phyloP scores from a whole-genome alignment of 1,140 invertebrate species.

The Hypothenemus hampei region DNA sequence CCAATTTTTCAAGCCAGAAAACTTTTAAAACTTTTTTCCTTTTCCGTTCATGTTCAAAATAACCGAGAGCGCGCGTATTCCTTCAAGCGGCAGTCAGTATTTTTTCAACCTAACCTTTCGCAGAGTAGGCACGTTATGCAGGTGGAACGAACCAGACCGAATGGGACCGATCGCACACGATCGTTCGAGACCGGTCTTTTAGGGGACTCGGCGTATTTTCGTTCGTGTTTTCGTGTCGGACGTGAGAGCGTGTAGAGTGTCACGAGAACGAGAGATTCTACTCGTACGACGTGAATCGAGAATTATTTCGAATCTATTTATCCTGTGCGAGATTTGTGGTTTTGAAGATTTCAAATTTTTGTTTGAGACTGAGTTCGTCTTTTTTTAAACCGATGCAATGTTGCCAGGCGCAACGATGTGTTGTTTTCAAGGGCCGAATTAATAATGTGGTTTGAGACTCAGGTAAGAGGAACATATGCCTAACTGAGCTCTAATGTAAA shows the following conservation, averaged over 20 bases:
- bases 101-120: conserved; percentile 44
- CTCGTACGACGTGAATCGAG: no score
- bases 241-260: no score
- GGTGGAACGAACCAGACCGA: conserved; percentile 42
- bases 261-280: no score
- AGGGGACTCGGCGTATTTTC: conserved; percentile 37
- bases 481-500: not conserved
- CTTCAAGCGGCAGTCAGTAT: not conserved
- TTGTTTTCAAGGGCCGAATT: conserved; percentile 36
- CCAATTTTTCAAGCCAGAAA: conserved; percentile 2
- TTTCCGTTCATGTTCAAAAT: no score
- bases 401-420: conserved; percentile 44
- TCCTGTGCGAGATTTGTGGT: no score
- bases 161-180: conserved; percentile 18
- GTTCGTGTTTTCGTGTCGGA: conserved; percentile 30
- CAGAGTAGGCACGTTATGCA: conserved; percentile 40
- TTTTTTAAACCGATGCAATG: conserved; percentile 39
- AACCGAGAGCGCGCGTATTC: conserved; percentile 9
- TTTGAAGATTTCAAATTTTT: no score
- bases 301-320: no score
- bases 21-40: conserved; percentile 7
- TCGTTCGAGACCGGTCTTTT: conserved; percentile 40
- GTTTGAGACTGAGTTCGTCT: no score
- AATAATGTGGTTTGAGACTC: conserved; percentile 47
- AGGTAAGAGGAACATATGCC: conserved; percentile 37